phyloP scores from a whole-genome alignment of 1,140 invertebrate genomes.

The Lordiphosa clarofinis region DNA sequence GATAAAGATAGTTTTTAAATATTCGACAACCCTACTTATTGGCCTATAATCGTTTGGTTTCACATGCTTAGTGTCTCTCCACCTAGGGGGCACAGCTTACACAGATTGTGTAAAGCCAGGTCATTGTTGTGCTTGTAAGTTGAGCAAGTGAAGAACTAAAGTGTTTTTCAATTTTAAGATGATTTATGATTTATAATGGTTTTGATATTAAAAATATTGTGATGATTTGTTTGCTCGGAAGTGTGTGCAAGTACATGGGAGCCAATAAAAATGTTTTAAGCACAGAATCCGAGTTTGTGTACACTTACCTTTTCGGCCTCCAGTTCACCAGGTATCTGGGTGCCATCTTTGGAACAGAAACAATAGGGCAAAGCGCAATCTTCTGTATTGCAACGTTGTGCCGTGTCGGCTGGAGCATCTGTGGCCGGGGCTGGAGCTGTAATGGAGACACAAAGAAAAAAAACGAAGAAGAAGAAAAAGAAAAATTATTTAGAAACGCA shows the following conservation, averaged over 20 bases:
- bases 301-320: constrained; percentile 87
- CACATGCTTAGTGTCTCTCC: too few relatives aligned
- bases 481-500: constrained; percentile 65
- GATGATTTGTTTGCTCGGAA: not conserved
- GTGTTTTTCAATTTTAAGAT: too few relatives aligned
- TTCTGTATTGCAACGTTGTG: constrained; percentile 87
- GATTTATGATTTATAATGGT: too few relatives aligned
- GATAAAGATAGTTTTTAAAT: too few relatives aligned
- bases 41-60: too few relatives aligned
- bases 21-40: too few relatives aligned
- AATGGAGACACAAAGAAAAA: constrained; percentile 24
- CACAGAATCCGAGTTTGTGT: not conserved
- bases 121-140: too few relatives aligned
- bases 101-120: too few relatives aligned
- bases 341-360: constrained; percentile 95
- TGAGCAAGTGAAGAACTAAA: too few relatives aligned
- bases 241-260: not conserved
- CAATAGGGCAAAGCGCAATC: constrained; percentile 93
- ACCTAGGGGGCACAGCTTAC: too few relatives aligned
- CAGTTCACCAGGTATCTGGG: constrained; percentile 89
- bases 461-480: constrained; percentile 3
- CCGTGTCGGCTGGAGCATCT: constrained; percentile 88
- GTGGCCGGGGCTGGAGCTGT: constrained; percentile 89
- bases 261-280: not conserved
- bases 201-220: too few relatives aligned